Evolutionary conservation across 2,797 vertebrate genomes (phyloP).

Genomic region (Anas flavirostris): DNA sequence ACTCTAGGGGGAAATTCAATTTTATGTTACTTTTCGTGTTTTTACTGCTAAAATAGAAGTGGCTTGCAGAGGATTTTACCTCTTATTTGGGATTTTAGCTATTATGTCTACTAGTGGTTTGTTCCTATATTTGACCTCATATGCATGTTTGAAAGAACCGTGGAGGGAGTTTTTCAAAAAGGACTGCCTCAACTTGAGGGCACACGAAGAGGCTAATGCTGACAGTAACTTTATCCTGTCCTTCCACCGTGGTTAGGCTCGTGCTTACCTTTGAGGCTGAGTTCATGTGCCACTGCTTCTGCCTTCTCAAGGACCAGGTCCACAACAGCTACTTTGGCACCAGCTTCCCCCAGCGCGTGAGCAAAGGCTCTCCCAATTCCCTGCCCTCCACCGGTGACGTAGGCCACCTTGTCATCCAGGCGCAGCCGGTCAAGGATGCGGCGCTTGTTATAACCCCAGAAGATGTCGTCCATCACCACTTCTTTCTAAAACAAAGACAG

Average conservation of each 20-base stretch:
- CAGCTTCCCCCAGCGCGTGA: constrained; percentile 82
- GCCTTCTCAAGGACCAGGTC: constrained; percentile 80
- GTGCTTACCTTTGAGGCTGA: constrained; percentile 82
- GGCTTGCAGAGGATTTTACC: neutral
- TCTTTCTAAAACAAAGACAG: constrained; percentile 27
- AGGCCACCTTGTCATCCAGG: constrained; percentile 82
- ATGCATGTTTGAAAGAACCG: neutral
- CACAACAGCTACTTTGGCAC: constrained; percentile 83
- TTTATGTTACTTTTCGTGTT: constrained; percentile 18
- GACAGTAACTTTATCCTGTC: neutral
- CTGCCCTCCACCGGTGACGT: constrained; percentile 82
- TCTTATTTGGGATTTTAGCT: constrained; percentile 17
- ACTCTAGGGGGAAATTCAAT: constrained; percentile 1
- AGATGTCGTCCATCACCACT: constrained; percentile 78
- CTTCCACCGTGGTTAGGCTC: neutral
- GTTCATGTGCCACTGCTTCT: constrained; percentile 77
- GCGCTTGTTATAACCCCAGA: constrained; percentile 69
- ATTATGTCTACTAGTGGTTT: neutral
- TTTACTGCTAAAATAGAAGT: constrained; percentile 25
- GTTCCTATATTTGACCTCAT: neutral
- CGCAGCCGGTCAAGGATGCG: constrained; percentile 81
- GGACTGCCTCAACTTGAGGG: accelerated
- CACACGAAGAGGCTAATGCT: neutral
- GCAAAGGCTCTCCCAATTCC: constrained; percentile 85
- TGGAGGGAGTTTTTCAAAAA: neutral